A percentile compares a stretch with the other conserved stretches of the same genome.
These are phyloP conservation scores for Chironomus tepperi DNA, from an alignment of 1,140 invertebrate species.

Conservation along the genomic window DNA sequence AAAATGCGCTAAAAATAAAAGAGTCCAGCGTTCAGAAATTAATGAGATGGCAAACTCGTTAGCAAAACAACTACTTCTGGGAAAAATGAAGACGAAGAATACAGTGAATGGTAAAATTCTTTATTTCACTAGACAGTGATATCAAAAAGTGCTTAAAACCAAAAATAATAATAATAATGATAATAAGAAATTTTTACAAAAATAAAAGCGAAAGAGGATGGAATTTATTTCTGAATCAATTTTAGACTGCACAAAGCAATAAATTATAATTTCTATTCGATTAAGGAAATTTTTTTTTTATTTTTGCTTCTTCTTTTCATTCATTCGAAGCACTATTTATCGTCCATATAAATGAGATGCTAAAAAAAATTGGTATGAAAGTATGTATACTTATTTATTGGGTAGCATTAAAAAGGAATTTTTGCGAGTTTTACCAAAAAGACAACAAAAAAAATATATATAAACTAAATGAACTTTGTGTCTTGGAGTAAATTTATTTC, in stretches of 20 bases:
- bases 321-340: background rate
- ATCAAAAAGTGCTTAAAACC: too few relatives aligned
- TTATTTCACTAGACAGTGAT: too few relatives aligned
- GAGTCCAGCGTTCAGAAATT: constrained; percentile 2
- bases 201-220: too few relatives aligned
- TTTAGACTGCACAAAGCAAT: too few relatives aligned
- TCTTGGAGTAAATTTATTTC: background rate
- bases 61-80: constrained; percentile 21
- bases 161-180: too few relatives aligned
- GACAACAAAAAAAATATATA: too few relatives aligned
- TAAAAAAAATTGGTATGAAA: background rate
- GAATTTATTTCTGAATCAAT: too few relatives aligned
- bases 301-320: background rate
- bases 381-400: background rate
- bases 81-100: background rate
- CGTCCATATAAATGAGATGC: background rate
- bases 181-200: too few relatives aligned
- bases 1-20: too few relatives aligned
- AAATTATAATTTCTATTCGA: too few relatives aligned
- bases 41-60: constrained; percentile 22
- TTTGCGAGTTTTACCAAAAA: too few relatives aligned
- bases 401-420: background rate
- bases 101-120: background rate
- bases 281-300: background rate
- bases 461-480: constrained; percentile 1